Evolutionary conservation across 2,797 vertebrate species (phyloP).

Genomic region (Australoheros facetus): DNA sequence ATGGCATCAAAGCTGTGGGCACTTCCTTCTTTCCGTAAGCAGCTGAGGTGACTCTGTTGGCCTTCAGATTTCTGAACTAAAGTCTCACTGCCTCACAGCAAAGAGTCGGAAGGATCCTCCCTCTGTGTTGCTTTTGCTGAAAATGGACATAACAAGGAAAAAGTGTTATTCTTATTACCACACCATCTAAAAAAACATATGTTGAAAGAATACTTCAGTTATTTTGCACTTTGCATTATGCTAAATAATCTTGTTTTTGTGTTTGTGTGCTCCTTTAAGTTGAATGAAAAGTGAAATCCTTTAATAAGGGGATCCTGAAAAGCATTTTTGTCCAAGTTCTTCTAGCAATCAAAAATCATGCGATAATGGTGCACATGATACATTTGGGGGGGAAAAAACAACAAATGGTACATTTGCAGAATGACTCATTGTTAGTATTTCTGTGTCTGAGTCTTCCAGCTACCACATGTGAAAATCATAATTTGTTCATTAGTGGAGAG

Average conservation of each 20-base stretch:
- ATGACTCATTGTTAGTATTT: conserved; percentile 55
- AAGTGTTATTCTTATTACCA: conserved; percentile 5
- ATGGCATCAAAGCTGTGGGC: conserved; percentile 51
- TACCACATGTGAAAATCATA: conserved; percentile 59
- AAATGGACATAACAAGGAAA: conserved; percentile 45
- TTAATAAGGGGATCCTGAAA: not conserved
- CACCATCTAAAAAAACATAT: not conserved
- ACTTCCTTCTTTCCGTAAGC: conserved; percentile 53
- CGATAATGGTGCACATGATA: conserved; percentile 3
- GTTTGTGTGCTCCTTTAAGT: not conserved
- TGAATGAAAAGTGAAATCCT: not conserved
- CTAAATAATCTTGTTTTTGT: not conserved
- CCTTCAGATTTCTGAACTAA: conserved; percentile 10
- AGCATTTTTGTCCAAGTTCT: not conserved
- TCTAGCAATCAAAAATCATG: not conserved
- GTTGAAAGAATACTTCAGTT: not conserved
- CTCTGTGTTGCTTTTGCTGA: conserved; percentile 78
- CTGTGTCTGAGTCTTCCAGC: conserved; percentile 47
- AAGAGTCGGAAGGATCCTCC: conserved; percentile 83
- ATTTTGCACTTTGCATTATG: not conserved
- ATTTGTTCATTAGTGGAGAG: conserved; percentile 71
- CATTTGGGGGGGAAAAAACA: not conserved
- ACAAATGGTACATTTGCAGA: not conserved
- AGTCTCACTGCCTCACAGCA: conserved; percentile 76
- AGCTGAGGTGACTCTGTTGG: conserved; percentile 52